phyloP scores from a whole-genome alignment of 2,888 invertebrate genomes.

The Caenorhabditis virilis region DNA sequence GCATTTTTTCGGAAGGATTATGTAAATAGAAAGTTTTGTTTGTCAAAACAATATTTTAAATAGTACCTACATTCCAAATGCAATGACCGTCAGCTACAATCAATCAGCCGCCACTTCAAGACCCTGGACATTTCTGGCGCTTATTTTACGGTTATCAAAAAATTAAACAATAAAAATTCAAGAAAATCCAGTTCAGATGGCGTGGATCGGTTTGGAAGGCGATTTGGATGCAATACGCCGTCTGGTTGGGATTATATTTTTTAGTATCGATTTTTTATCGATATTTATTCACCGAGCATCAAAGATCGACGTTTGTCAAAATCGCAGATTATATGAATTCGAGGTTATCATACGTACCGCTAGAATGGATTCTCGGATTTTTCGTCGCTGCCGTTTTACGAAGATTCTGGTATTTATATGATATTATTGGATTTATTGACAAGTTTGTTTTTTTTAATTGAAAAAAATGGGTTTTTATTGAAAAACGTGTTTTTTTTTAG shows the following conservation, averaged over 20 bases:
- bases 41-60: too few species aligned
- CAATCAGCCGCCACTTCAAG: conserved; percentile 51
- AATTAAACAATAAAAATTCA: not conserved
- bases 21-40: too few species aligned
- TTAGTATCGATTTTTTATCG: conserved; percentile 51
- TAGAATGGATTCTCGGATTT: conserved; percentile 58
- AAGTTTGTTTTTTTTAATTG: conserved; percentile 36
- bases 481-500: not conserved
- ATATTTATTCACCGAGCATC: conserved; percentile 35
- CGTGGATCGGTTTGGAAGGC: conserved; percentile 62
- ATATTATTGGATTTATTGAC: conserved; percentile 57
- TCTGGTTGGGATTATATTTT: conserved; percentile 53
- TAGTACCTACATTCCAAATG: too few species aligned
- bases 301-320: conserved; percentile 33
- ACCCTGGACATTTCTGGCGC: conserved; percentile 53
- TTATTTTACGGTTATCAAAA: conserved; percentile 40
- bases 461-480: too few species aligned
- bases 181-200: conserved; percentile 39
- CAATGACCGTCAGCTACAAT: conserved; percentile 58
- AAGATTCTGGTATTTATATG: conserved; percentile 49
- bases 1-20: too few species aligned
- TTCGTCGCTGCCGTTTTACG: conserved; percentile 58
- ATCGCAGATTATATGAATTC: conserved; percentile 41
- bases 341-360: conserved; percentile 45
- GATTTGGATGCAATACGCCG: conserved; percentile 56